Evolutionary conservation across 2,113 vertebrate genomes (phyloP).

Genomic region (Aptenodytes forsteri): DNA sequence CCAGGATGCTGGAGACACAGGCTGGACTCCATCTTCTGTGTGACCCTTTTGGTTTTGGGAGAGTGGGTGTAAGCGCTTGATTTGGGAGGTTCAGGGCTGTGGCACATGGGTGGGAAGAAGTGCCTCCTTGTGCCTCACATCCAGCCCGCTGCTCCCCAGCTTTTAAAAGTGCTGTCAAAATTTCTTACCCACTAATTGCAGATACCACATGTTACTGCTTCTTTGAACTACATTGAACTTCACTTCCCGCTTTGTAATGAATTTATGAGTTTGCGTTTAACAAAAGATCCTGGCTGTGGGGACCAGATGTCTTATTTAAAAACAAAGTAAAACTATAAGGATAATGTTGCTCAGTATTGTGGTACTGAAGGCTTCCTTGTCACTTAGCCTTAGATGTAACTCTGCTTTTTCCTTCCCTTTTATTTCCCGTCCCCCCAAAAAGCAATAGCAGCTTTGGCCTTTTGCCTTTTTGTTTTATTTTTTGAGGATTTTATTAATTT

Average conservation of each 20-base stretch:
- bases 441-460: not conserved
- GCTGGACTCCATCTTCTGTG: not conserved
- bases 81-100: not conserved
- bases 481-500: not conserved
- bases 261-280: not conserved
- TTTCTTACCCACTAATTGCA: not conserved
- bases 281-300: not conserved
- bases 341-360: not conserved
- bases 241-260: not conserved
- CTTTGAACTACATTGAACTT: not conserved
- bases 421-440: rapidly evolving
- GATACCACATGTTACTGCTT: not conserved
- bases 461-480: not conserved
- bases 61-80: not conserved
- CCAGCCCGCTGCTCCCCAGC: not conserved
- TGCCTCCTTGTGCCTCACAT: not conserved
- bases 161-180: not conserved
- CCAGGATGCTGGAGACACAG: not conserved
- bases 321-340: not conserved
- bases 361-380: not conserved
- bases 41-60: not conserved
- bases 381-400: not conserved
- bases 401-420: not conserved
- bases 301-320: not conserved
- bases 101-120: not conserved